Evolutionary conservation across 2,113 vertebrate species (phyloP), one percentile per base, ranked within the genome.

Genomic region (Nestor notabilis): DNA sequence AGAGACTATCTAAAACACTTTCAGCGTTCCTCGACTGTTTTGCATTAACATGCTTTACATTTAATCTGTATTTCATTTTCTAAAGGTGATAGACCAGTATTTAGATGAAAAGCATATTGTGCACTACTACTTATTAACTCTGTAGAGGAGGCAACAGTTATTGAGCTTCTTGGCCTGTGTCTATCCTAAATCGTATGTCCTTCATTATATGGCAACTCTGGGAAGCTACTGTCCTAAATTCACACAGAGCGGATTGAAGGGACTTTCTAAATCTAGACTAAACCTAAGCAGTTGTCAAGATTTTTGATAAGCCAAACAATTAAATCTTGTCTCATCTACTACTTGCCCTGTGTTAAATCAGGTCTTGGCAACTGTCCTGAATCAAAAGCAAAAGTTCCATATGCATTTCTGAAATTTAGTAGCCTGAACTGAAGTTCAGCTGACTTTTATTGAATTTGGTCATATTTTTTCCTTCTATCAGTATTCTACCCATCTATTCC

Each of bases 341-440:
- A 58, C 55, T 96, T 87, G 28, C 5, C 27, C 63, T 44, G 17
- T 69, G 74, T 87, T 93, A 87, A 93, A 96, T 83, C 75, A 80
- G 87, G 37, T 69, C 46, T 95, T 97, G 97, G 87, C 86, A 93
- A 81, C 33, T 27, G 74, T 96, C 64, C 74, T 96, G 8, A 35
- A 94, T 93, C 89, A 96, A 80, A 85, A 81, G 44, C 76, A 96
- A 89, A 87, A 93, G 80, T 50, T 65, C 95, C 97, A 97, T 96
- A 96, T 95, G 97, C 93, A 90, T 96, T 95, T 85, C 91, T 93
- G 94, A 97, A 98, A 97, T 96, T 94, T 93, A 96, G 93, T 95
- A 93, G 61, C 41, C 69, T 87, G 78, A 83, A 92, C 63, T 83
- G 75, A 95, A 97, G 97, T 96, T 95, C 92, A 95, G 82, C 61